Evolutionary conservation across 2,113 vertebrate species (phyloP).

Genomic region (Cettia cetti): DNA sequence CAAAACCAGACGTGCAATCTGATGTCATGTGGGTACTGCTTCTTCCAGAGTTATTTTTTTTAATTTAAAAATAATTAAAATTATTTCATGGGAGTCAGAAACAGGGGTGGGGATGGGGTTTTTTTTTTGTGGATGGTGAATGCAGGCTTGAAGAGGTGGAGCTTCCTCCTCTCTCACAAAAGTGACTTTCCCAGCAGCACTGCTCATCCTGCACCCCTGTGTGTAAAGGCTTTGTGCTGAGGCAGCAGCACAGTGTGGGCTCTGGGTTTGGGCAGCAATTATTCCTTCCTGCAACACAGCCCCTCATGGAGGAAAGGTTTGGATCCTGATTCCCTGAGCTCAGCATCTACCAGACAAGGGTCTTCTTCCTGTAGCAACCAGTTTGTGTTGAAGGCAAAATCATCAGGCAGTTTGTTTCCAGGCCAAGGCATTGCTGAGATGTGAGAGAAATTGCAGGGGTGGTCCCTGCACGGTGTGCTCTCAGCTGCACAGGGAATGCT

Average conservation of each 20-base stretch:
- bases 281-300: neutral
- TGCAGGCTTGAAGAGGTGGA: neutral
- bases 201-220: accelerated
- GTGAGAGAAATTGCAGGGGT: neutral
- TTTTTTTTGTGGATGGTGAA: neutral
- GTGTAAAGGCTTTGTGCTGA: neutral
- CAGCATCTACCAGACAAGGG: neutral
- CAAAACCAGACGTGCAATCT: neutral
- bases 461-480: neutral
- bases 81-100: neutral
- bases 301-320: neutral
- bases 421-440: neutral
- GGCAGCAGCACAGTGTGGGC: accelerated
- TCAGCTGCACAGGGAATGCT: neutral
- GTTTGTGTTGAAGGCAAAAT: neutral
- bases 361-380: neutral
- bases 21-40: neutral
- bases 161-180: accelerated
- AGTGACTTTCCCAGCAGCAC: neutral
- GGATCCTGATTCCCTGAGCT: neutral
- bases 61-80: neutral
- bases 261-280: neutral
- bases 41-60: neutral
- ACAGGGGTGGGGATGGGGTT: accelerated
- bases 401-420: neutral